Percentiles rank a stretch among this genome's conserved stretches.
phyloP scores from a whole-genome alignment of 2,113 vertebrate genomes.

The Cinclus cinclus region DNA sequence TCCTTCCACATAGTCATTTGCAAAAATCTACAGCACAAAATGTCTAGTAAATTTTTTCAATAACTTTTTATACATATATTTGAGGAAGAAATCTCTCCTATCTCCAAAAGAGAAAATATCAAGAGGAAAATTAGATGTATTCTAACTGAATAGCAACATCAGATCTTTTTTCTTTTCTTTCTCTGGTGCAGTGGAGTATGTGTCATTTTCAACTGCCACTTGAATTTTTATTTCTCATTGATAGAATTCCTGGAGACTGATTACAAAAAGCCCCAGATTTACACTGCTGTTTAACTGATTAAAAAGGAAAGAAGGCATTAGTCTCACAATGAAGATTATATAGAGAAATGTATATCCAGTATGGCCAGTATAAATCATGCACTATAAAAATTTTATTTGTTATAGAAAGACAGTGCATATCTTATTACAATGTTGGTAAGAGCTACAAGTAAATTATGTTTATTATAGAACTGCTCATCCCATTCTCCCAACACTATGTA shows the following conservation, averaged over 20 bases:
- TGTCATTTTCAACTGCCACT: neutral
- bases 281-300: neutral
- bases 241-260: neutral
- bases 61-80: neutral
- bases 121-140: neutral
- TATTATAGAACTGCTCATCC: neutral
- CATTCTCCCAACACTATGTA: neutral
- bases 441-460: neutral
- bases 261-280: neutral
- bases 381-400: neutral
- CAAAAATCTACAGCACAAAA: neutral
- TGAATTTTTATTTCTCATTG: neutral
- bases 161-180: neutral
- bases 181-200: neutral
- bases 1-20: neutral
- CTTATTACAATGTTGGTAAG: neutral
- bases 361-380: neutral
- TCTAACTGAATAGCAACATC: neutral
- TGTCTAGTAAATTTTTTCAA: neutral
- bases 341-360: neutral
- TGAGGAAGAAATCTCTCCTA: neutral
- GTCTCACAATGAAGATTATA: neutral
- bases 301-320: neutral
- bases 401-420: neutral
- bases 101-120: neutral